Percentiles rank a stretch among this genome's conserved stretches.
Conservation (phyloP, 2,797 vertebrate species). For the Florisuga fusca region DNA sequence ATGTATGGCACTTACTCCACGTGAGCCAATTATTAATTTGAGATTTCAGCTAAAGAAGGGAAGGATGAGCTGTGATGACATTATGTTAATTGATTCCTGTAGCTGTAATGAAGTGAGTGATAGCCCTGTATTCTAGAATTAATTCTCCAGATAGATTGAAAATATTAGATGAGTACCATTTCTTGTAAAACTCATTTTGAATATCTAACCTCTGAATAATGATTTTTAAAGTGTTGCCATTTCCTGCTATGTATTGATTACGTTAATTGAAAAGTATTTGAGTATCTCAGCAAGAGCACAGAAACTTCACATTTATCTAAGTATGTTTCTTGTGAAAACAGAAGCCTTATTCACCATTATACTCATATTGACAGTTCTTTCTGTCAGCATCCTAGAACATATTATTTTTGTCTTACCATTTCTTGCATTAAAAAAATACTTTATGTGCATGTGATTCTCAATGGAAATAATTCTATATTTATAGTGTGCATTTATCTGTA, state of each 20-base stretch:
- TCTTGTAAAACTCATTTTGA: conserved; percentile 48
- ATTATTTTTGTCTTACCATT: not conserved
- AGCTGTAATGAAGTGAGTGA: conserved; percentile 26
- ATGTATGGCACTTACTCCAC: conserved; percentile 10
- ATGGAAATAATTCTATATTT: not conserved
- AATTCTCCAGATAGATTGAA: not conserved
- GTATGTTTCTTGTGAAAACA: not conserved
- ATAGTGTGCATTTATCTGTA: too few relatives aligned
- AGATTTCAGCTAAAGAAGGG: not conserved
- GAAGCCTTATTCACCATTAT: not conserved
- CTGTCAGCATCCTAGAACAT: not conserved
- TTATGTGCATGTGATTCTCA: not conserved
- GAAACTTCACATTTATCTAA: not conserved
- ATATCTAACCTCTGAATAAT: conserved; percentile 16
- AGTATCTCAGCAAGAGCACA: not conserved
- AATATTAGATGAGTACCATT: not conserved
- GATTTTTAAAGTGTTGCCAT: conserved; percentile 19
- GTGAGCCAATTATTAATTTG: conserved; percentile 30
- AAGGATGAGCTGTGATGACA: not conserved
- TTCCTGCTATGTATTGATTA: conserved; percentile 42
- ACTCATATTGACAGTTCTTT: not conserved
- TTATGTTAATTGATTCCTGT: conserved; percentile 56
- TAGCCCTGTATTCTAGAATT: not conserved
- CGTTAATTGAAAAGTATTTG: conserved; percentile 33
- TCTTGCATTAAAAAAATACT: not conserved